A percentile compares a stretch with the other conserved stretches of the same genome.
Conservation (phyloP, 2,888 invertebrate species). For the Steinernema carpocapsae region DNA sequence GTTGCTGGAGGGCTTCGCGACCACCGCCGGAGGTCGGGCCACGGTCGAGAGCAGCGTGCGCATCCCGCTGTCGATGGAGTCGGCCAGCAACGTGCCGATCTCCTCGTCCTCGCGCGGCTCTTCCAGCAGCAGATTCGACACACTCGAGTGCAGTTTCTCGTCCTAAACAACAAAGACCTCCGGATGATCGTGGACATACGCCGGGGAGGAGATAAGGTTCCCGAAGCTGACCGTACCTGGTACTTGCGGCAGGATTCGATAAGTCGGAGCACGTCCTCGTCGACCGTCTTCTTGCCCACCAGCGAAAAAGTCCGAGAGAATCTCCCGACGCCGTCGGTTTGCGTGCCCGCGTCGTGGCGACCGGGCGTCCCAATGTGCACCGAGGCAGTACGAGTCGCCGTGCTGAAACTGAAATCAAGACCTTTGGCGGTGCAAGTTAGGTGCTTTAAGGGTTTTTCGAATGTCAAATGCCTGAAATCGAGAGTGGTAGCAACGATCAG, state of each 20-base stretch:
- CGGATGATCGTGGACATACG: too few species aligned
- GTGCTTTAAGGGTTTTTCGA: neutral
- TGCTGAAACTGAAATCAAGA: slow-evolving; percentile 31
- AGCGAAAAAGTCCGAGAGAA: slow-evolving; percentile 66
- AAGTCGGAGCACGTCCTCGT: slow-evolving; percentile 66
- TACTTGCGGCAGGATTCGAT: slow-evolving; percentile 67
- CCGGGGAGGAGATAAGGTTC: neutral
- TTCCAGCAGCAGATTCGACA: slow-evolving; percentile 60
- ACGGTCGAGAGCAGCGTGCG: slow-evolving; percentile 64
- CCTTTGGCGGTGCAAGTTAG: too few species aligned
- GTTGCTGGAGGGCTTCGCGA: slow-evolving; percentile 35
- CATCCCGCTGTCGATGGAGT: slow-evolving; percentile 63
- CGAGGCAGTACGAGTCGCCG: slow-evolving; percentile 51
- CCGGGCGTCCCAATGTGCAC: slow-evolving; percentile 48
- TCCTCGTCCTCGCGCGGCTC: slow-evolving; percentile 53
- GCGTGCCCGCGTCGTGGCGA: slow-evolving; percentile 49
- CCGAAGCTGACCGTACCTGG: slow-evolving; percentile 42
- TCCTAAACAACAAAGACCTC: slow-evolving; percentile 50
- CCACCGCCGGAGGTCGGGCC: slow-evolving; percentile 48
- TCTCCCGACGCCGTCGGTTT: slow-evolving; percentile 52
- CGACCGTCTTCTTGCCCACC: slow-evolving; percentile 60
- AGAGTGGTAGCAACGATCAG: too few species aligned
- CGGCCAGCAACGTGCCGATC: slow-evolving; percentile 59
- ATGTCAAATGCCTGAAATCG: too few species aligned
- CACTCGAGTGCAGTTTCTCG: slow-evolving; percentile 56